phyloP scores from a whole-genome alignment of 2,888 invertebrate genomes.

The Hirudinaria manillensis region DNA sequence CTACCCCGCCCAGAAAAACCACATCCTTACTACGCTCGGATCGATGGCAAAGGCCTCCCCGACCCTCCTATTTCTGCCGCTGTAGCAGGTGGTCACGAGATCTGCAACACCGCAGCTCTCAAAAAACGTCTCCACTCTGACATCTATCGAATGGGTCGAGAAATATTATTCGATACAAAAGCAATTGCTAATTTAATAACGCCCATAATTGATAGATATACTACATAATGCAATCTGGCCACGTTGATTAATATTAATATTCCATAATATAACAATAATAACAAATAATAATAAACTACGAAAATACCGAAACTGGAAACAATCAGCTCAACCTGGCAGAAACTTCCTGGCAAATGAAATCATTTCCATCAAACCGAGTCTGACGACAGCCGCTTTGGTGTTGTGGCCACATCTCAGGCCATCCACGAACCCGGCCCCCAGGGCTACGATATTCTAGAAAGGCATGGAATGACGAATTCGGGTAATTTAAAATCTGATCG shows the following conservation, averaged over 20 bases:
- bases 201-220: no score
- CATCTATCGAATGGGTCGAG: constrained; percentile 41
- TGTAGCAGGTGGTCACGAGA: constrained; percentile 95
- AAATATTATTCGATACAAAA: no score
- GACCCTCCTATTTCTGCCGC: constrained; percentile 88
- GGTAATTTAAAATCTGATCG: no score
- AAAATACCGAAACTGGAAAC: neutral
- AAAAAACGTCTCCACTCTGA: constrained; percentile 86
- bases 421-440: constrained; percentile 93
- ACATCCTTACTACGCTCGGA: neutral
- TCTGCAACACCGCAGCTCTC: constrained; percentile 98
- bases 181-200: no score
- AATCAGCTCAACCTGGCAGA: neutral
- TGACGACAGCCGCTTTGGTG: constrained; percentile 94
- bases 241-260: no score
- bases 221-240: no score
- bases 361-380: constrained; percentile 97
- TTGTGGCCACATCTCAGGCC: constrained; percentile 90
- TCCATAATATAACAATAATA: neutral
- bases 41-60: constrained; percentile 86
- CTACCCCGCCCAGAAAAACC: no score
- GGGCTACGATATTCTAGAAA: constrained; percentile 88
- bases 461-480: neutral
- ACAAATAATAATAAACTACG: neutral
- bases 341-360: constrained; percentile 77